Base-by-base conservation (phyloP, 1,140 invertebrate species). In the Chymomyza costata region DNA sequence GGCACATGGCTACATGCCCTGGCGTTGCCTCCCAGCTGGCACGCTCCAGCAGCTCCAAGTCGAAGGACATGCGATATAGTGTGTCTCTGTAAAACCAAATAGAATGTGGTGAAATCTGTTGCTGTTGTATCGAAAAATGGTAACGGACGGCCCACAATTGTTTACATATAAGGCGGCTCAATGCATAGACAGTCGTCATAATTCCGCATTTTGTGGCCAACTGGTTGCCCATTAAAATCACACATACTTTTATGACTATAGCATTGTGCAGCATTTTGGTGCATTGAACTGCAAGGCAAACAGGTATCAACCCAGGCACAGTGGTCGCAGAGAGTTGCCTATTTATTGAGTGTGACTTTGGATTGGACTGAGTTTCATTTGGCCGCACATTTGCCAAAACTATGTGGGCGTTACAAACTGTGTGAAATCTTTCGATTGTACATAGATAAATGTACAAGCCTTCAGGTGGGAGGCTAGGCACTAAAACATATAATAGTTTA, bases 61-160 rank as follows among this genome's bases (percentile, higher is more conserved):
- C 89, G 47, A 96, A 85, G n/a, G 92, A 91, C 53, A 97, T 86
- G 25, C 94, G 90, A 84, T 92, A 95, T 21, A 97, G 86, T 45
- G 90, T 90, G 85, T 96, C 93, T 82, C 94, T 96, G 88, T 2
- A 89, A 90, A 65, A 86, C 57, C 43, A 40, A 47, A 54, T 56
- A 44, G 67, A 50, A 41, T n/a, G 17, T 11, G 8, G 28, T 34
- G 13, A 25, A 35, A 38, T 48, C 1, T 37, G 6, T 38, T 25
- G 14, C 21, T 11, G 38, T n/a, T 18, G 21, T 31, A 34, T 47
- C 25, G 19, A 65, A 39, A 39, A 50, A 54, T 58, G 50, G 50
- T 68, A 70, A 78, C 71, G 63, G 64, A 54, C 67, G 50, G 71
- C 66, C 67, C 51, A 67, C 73, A 78, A 70, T 49, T 52, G 61